Percentiles rank a stretch among this genome's conserved stretches.
Evolutionary conservation across 1,140 invertebrate species (phyloP).

Genomic region (Tetramorium simillimum): DNA sequence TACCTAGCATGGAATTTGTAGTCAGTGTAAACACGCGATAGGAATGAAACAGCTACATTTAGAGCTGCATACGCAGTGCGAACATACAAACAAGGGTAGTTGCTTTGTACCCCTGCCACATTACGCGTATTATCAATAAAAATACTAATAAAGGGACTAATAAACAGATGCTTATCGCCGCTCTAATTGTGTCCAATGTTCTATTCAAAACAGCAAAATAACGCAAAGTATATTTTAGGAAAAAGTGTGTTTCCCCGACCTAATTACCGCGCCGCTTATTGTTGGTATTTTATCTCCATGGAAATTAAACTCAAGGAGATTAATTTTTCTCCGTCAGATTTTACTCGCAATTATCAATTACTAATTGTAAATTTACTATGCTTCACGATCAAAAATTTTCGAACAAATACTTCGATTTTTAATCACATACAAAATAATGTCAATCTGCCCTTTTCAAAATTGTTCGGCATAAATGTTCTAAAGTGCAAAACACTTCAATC

Average conservation of each 20-base stretch:
- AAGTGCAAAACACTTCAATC: not conserved
- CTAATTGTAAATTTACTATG: not conserved
- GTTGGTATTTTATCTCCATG: constrained; percentile 42
- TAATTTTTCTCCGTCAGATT: not conserved
- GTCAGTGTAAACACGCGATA: constrained; percentile 18
- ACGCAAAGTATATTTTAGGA: not conserved
- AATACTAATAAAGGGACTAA: not conserved
- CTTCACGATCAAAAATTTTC: not conserved
- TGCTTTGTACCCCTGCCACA: not conserved
- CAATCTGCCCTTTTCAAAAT: not conserved
- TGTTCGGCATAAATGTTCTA: not conserved
- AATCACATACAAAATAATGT: not conserved
- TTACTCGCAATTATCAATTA: constrained; percentile 12
- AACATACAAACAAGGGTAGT: constrained; percentile 1
- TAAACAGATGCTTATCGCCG: not conserved
- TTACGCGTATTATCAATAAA: constrained; percentile 6
- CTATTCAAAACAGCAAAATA: not conserved
- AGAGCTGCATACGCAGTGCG: not conserved
- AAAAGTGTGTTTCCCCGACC: not conserved
- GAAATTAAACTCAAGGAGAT: constrained; percentile 14
- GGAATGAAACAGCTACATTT: constrained; percentile 3
- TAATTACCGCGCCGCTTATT: constrained; percentile 24
- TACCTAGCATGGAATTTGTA: constrained; percentile 10
- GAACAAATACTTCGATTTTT: not conserved
- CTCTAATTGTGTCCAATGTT: not conserved